Base-by-base conservation (phyloP, 2,888 invertebrate genomes). In the Chrysomela aeneicollis region DNA sequence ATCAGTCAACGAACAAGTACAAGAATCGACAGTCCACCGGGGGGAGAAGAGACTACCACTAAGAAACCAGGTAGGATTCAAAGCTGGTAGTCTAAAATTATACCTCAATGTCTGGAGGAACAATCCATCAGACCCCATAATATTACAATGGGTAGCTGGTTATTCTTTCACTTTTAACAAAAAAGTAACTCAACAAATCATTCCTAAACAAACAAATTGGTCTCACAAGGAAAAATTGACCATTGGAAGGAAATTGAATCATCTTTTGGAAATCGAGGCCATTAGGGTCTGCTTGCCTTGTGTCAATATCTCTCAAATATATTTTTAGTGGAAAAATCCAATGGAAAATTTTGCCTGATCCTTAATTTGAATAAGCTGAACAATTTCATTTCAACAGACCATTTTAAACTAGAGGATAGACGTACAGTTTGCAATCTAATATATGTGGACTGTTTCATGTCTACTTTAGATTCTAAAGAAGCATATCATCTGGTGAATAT, bases 391-490 rank as follows among this genome's bases (percentile, higher is more conserved):
- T n/a, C 10, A 18, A 21, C 46, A 35, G 42, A 60, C 4, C 37
- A 60, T 37, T 60, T 60, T 21, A 60, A 51, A 60, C 15, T 60
- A 1, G 60, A 60, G 17, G 59, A 60, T 12, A 50, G 51, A 12
- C 32, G 21, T 51, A 52, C 42, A n/a, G 60, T 52, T 21, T 19
- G 9, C 17, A 60, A 12, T n/a, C 19, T 42, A 17, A 32, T 60
- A 6, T 21, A 9, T 18, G 22, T 1, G 15, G 19, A 22, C 8
- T 50, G 1, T 30, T 49, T 59, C n/a, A n/a, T 37, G 37, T 46
- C 63, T 17, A 55, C 65, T 35, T 26, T 68, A 21, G 51, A 66
- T 55, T 26, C 66, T 18, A 59, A 62, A 32, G 55, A 68, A 51
- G 66, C 66, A 19, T 66, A 66, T 53, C 21, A 47, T 21, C 26